These are phyloP conservation scores for Chrysomallon squamiferum DNA, from an alignment of 1,140 invertebrate species.

Conservation along the genomic window DNA sequence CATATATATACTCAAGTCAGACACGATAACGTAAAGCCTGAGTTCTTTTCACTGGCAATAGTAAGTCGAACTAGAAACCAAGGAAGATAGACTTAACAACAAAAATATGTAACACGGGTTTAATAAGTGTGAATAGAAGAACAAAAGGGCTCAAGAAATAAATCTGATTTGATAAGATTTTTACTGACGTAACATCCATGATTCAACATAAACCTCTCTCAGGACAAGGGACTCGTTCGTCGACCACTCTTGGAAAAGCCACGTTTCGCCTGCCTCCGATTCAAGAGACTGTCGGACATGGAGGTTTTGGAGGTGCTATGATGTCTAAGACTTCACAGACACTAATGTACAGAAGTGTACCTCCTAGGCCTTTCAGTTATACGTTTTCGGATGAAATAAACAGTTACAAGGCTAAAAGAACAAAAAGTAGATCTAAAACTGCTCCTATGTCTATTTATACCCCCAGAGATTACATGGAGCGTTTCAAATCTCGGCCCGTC, in stretches of 20 bases:
- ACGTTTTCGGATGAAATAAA: constrained; percentile 35
- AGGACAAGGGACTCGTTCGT: background rate
- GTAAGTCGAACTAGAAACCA: too few species aligned
- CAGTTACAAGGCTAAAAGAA: constrained; percentile 8
- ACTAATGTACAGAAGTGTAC: constrained; percentile 35
- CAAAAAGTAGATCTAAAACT: constrained; percentile 15
- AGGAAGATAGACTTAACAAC: too few species aligned
- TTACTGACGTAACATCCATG: too few species aligned
- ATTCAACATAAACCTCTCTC: background rate
- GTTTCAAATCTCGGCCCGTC: constrained; percentile 31
- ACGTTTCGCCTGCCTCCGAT: background rate
- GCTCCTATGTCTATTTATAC: constrained; percentile 27
- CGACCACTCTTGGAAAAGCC: background rate
- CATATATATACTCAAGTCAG: too few species aligned
- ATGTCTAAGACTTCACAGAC: constrained; percentile 5
- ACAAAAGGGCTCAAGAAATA: too few species aligned
- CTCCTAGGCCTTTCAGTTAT: constrained; percentile 29
- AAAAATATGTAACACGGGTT: too few species aligned
- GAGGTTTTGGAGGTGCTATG: constrained; percentile 4
- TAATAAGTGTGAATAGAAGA: too few species aligned
- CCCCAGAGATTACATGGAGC: constrained; percentile 29
- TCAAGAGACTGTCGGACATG: background rate
- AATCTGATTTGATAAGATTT: too few species aligned
- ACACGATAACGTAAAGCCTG: too few species aligned
- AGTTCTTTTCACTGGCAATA: too few species aligned